phyloP scores from a whole-genome alignment of 2,113 vertebrate genomes.

The Hippolais icterina region DNA sequence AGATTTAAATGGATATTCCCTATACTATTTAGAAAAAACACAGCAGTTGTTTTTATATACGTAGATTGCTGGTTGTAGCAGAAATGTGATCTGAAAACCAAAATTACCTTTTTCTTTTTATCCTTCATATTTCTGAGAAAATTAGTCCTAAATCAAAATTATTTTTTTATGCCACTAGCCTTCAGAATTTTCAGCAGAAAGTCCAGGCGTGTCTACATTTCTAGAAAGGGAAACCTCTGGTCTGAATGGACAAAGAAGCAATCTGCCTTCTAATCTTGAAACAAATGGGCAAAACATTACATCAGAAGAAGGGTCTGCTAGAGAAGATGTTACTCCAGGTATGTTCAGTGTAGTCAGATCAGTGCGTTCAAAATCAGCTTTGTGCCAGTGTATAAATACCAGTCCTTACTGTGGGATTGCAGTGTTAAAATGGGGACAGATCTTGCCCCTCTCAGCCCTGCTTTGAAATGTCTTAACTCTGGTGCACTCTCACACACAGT shows the following conservation, averaged over 20 bases:
- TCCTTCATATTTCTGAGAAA: background rate
- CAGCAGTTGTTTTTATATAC: background rate
- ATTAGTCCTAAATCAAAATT: background rate
- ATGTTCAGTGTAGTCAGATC: background rate
- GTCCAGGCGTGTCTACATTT: fast-evolving
- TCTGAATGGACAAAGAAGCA: background rate
- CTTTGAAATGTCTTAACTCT: background rate
- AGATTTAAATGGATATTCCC: background rate
- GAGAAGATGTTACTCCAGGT: slow-evolving; percentile 33
- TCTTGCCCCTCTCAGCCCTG: background rate
- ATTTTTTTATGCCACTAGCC: slow-evolving; percentile 2
- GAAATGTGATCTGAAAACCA: background rate
- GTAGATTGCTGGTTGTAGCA: background rate
- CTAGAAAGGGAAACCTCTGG: background rate
- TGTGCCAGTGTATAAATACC: background rate
- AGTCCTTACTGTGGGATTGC: background rate
- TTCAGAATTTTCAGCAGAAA: background rate
- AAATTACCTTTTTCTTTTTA: background rate
- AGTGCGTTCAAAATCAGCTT: background rate
- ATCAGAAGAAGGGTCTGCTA: background rate
- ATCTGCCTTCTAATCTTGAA: background rate
- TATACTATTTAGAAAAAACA: background rate
- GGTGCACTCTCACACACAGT: background rate
- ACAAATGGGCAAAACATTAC: background rate
- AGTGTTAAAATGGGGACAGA: background rate